phyloP scores from a whole-genome alignment of 1,140 invertebrate genomes.

The Euwallacea fornicatus region DNA sequence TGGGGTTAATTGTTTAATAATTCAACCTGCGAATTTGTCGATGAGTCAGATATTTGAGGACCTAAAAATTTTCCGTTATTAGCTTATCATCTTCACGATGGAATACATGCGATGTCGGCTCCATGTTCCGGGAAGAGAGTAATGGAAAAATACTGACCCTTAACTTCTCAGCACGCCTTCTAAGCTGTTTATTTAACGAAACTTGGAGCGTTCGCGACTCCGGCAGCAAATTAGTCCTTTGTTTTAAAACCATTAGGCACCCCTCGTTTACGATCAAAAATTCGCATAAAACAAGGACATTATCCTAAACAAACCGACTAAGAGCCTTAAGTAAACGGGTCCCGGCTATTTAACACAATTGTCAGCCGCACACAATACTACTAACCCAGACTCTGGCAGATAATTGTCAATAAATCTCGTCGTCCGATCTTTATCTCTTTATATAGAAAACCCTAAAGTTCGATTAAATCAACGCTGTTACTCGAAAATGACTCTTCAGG shows the following conservation, averaged over 20 bases:
- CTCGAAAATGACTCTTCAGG: conserved; percentile 27
- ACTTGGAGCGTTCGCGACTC: background rate
- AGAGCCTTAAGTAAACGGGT: conserved; percentile 11
- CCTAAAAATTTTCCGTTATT: too few relatives aligned
- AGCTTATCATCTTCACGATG: too few relatives aligned
- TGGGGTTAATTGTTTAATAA: too few relatives aligned
- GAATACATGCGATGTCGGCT: too few relatives aligned
- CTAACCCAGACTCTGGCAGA: conserved; percentile 21
- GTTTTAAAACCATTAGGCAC: background rate
- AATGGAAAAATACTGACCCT: too few relatives aligned
- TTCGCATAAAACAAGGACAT: conserved; percentile 4
- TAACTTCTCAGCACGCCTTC: too few relatives aligned
- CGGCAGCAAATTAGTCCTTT: background rate
- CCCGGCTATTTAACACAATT: conserved; percentile 23
- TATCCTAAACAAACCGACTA: conserved; percentile 24
- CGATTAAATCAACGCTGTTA: conserved; percentile 36
- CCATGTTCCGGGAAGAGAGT: too few relatives aligned
- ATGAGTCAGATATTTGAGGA: too few relatives aligned
- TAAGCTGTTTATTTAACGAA: too few relatives aligned
- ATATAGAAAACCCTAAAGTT: conserved; percentile 34
- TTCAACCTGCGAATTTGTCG: too few relatives aligned
- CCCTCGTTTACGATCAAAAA: background rate
- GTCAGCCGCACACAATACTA: conserved; percentile 25
- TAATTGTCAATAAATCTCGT: conserved; percentile 36
- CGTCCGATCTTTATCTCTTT: conserved; percentile 32